Evolutionary conservation across 2,888 invertebrate genomes (phyloP), one percentile per base, ranked within the genome.

Genomic region (Eupelmus urozonus): DNA sequence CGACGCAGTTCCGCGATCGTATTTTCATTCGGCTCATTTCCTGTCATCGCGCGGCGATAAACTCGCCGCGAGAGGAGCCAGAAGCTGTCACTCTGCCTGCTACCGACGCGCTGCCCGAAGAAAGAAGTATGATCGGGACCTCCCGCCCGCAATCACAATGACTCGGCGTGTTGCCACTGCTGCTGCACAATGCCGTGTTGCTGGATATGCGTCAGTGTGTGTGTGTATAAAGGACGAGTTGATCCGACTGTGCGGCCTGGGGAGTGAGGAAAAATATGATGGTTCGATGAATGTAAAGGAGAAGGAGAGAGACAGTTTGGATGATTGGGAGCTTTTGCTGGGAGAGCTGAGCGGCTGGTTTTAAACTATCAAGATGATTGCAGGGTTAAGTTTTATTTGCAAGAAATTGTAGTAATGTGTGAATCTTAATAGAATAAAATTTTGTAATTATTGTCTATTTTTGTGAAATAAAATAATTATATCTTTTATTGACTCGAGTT

Each of bases 131-230:
- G n/a, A n/a, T n/a, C n/a, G 23, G 60, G 80, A 80, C 77, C 76
- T 80, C 78, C 77, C 79, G 76, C 67, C 73, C 69, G 74, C 53
- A 80, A 78, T 74, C 76, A 78, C 69, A 80, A 79, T 81, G 82
- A 82, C 77, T 74, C 60, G 76, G 80, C 78, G 75, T 75, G 76
- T 80, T 75, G 76, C 66, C 70, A 53, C 69, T 45, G 49, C 60
- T 25, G 16, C 9, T 25, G 34, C 42, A 59, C 18, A 23, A 42
- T 16, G 34, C 34, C 34, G 42, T 42, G 29, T 42, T 40, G 27
- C 40, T 16, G 25, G 55, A 34, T 34, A 34, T 34, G 9, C 5
- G 9, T 34, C 40, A 11, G 25, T 55, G 20, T 34, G 9, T 34
- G 9, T 3, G 9, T 34, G 3, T 34, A 34, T 34, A 34, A 34